phyloP scores from a whole-genome alignment of 1,140 invertebrate genomes.

The Glossosoma conforme region DNA sequence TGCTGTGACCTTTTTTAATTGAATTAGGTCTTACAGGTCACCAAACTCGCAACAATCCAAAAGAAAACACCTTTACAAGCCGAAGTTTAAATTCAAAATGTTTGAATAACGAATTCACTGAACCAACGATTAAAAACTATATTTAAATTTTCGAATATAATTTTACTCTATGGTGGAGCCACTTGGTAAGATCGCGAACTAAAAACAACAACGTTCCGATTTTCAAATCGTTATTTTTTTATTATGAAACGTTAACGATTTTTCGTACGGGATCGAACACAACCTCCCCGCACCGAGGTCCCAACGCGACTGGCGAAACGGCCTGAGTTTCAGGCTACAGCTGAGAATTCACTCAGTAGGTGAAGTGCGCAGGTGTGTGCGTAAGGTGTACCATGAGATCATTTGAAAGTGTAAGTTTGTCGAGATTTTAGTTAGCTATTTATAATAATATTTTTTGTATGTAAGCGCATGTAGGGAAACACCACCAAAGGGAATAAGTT shows the following conservation, averaged over 20 bases:
- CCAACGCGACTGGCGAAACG: constrained; percentile 5
- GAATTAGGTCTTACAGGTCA: constrained; percentile 2
- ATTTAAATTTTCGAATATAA: too few relatives aligned
- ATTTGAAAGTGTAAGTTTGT: neutral
- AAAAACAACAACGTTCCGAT: constrained; percentile 11
- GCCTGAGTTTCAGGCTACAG: neutral
- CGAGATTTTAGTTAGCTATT: too few relatives aligned
- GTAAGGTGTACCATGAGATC: neutral
- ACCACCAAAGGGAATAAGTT: too few relatives aligned
- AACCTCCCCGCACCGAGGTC: constrained; percentile 1
- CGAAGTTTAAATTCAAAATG: constrained; percentile 12
- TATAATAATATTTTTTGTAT: too few relatives aligned
- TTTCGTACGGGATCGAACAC: too few relatives aligned
- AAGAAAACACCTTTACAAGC: too few relatives aligned
- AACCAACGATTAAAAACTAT: too few relatives aligned
- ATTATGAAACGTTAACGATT: too few relatives aligned
- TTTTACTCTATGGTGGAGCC: too few relatives aligned
- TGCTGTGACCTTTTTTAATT: constrained; percentile 11
- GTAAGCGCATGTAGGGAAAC: too few relatives aligned
- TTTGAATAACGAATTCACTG: too few relatives aligned
- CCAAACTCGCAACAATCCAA: neutral
- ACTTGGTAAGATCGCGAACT: too few relatives aligned
- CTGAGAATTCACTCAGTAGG: constrained; percentile 5
- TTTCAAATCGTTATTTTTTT: constrained; percentile 13
- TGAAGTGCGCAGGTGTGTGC: constrained; percentile 6